phyloP scores from a whole-genome alignment of 2,113 vertebrate species.

The Saccopteryx leptura region DNA sequence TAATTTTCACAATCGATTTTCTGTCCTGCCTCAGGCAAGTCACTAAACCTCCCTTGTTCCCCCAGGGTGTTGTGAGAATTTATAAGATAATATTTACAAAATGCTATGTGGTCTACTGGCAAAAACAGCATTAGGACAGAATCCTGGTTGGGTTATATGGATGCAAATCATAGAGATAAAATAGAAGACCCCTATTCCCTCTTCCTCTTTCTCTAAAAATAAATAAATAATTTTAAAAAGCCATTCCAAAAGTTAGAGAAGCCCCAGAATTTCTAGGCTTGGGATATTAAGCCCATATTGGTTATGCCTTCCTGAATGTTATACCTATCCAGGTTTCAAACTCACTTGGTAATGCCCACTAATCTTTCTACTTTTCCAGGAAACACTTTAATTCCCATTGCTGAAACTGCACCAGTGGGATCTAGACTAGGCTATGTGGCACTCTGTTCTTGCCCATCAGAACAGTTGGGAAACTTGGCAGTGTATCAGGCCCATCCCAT shows the following conservation, averaged over 20 bases:
- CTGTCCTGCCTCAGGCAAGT: slow-evolving; percentile 39
- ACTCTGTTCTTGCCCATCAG: neutral
- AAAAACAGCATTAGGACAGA: slow-evolving; percentile 9
- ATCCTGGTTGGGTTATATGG: slow-evolving; percentile 47
- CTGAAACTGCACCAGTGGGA: neutral
- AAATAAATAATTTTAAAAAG: neutral
- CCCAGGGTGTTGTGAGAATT: slow-evolving; percentile 29
- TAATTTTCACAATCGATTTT: slow-evolving; percentile 54
- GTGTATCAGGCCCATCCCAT: neutral
- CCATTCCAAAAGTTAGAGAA: slow-evolving; percentile 42
- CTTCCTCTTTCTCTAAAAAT: no score
- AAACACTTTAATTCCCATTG: neutral
- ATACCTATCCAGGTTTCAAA: neutral
- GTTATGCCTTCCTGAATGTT: neutral
- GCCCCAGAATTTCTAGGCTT: neutral
- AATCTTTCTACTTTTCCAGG: slow-evolving; percentile 14
- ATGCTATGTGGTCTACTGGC: neutral
- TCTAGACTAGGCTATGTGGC: neutral
- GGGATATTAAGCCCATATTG: neutral
- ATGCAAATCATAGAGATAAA: slow-evolving; percentile 34
- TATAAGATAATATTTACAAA: slow-evolving; percentile 55
- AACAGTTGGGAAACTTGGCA: neutral
- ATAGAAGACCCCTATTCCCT: neutral
- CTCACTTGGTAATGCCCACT: neutral
- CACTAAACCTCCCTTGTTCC: slow-evolving; percentile 33